Base-by-base conservation (phyloP, 2,113 vertebrate genomes). In the Abramis brama region DNA sequence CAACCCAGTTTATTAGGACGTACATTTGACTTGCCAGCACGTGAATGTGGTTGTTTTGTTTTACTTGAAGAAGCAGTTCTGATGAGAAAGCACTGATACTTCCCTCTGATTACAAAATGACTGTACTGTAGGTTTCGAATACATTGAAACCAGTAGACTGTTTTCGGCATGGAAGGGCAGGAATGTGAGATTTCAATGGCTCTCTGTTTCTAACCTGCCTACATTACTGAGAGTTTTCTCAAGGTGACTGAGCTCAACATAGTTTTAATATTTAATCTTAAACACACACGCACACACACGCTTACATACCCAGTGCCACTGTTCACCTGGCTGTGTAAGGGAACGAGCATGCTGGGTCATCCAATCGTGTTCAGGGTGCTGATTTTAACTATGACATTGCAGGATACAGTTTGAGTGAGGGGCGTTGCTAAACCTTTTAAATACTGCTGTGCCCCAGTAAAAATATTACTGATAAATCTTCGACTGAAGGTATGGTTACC, bases 251-350 rank as follows among this genome's bases (percentile, higher is more conserved):
- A 86, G 83, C 85, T 66, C 82, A 84, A 91, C 86, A 86, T 66
- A 86, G 80, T 90, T 91, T 91, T 90, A 87, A 88, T 87, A 84
- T 88, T 86, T 93, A 92, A 92, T 92, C 92, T 90, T 89, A 89
- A 91, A 90, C 87, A 90, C 88, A 92, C 86, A 90, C 79, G 11
- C 52, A 23, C 88, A 92, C 86, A 90, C 86, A 57, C 78, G 15
- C 4, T 82, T 66, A 57, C 66, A 62, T 36, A 47, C 33, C 39
- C 83, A 27, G 17, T 59, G 55, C 33, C 39, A 85, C 78, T 86
- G 73, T 82, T 85, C 71, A 68, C 84, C 64, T 60, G 77, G 85
- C 64, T 89, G 83, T 59, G 70, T 64, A 76, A 79, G 45, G 25
- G 39, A 85, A 77, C 71, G 25, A n/a, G 39, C 30, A 59, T 50